Base-by-base conservation (phyloP, 2,113 vertebrate genomes). In the Salminus brasiliensis region DNA sequence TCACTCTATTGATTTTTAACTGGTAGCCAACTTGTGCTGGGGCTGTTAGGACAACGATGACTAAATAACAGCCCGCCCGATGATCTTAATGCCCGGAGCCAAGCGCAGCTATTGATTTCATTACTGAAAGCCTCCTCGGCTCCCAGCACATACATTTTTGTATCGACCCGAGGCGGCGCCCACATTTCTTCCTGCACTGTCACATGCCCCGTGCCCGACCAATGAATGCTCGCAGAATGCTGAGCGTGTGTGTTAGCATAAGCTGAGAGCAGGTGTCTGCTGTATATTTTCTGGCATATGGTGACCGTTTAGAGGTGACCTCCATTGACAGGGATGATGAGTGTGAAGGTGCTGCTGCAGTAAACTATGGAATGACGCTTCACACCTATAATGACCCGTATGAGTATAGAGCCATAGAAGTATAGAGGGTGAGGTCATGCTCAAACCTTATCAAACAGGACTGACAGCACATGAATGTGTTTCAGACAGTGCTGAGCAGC, bases 91-190 rank as follows among this genome's bases (percentile, higher is more conserved):
- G 88, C 89, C 86, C 88, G 82, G 82, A 91, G 91, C 90, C 88
- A 87, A 91, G 87, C 90, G 85, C 85, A 80, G 79, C 60, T 93
- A 93, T 93, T 90, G 91, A 92, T 93, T 92, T 91, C 84, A 92
- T 93, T 92, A 93, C 88, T 83, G 88, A 89, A 90, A 88, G 89
- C 89, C 91, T 91, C 91, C 90, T 79, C 85, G 88, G 87, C 85
- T 91, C 81, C 81, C 68, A 88, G 83, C 87, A 89, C 91, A 89
- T 90, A 91, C 89, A 88, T 90, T 93, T 89, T 87, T 91, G 87
- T 90, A 92, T 93, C 88, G 89, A 93, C 88, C 85, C 87, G 76
- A 53, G 39, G 74, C 66, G 59, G 85, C 80, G 85, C 89, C 86
- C 84, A 87, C 86, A 90, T 89, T 89, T 90, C 86, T 91, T 89